These are phyloP conservation scores for Antidorcas marsupialis DNA, from an alignment of 2,113 vertebrate genomes.

Conservation along the genomic window DNA sequence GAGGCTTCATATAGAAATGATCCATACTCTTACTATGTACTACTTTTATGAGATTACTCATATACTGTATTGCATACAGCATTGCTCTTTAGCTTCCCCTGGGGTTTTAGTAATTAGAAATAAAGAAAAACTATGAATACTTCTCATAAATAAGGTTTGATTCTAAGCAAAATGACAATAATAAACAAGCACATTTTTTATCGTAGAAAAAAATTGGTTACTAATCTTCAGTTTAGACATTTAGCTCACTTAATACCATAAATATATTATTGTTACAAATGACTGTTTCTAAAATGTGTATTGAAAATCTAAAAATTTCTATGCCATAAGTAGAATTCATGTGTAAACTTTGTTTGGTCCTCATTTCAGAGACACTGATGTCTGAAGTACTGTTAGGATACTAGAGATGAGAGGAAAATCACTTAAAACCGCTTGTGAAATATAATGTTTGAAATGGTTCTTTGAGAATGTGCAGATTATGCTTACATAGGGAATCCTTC, in stretches of 20 bases:
- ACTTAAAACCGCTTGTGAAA: conserved; percentile 85
- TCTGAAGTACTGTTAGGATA: conserved; percentile 75
- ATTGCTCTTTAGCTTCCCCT: not conserved
- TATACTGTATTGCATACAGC: not conserved
- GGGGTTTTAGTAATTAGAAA: conserved; percentile 55
- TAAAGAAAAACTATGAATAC: not conserved
- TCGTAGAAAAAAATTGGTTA: not conserved
- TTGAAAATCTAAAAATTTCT: conserved; percentile 38
- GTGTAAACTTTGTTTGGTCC: conserved; percentile 65
- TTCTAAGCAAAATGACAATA: conserved; percentile 27
- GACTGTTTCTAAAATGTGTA: not conserved
- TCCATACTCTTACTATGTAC: conserved; percentile 53
- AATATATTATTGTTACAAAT: conserved; percentile 6
- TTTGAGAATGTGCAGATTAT: conserved; percentile 88
- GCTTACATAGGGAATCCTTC: conserved; percentile 81
- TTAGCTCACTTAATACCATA: conserved; percentile 21
- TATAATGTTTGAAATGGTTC: conserved; percentile 85
- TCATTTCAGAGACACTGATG: conserved; percentile 71
- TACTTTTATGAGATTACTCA: conserved; percentile 25
- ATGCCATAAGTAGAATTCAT: conserved; percentile 49
- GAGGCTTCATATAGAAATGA: conserved; percentile 7
- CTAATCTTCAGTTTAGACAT: conserved; percentile 23
- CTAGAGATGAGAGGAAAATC: conserved; percentile 79
- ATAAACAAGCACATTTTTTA: conserved; percentile 28
- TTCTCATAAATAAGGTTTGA: conserved; percentile 26